Evolutionary conservation across 2,113 vertebrate species (phyloP).

Genomic region (Nannobrachium achirus): DNA sequence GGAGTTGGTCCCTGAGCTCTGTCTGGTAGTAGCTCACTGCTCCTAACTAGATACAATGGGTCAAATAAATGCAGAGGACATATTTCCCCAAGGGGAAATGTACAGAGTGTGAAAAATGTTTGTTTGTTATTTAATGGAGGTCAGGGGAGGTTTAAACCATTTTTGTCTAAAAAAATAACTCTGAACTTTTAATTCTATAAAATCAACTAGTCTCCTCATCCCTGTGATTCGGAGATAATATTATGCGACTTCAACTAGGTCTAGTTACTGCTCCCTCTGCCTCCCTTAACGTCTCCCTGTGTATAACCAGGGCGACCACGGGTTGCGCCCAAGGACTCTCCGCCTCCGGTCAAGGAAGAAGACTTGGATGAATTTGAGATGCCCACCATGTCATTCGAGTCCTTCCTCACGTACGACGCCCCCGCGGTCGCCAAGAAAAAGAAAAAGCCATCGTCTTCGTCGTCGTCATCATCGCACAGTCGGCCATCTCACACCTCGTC

Average conservation of each 20-base stretch:
- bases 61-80: too few relatives aligned
- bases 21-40: too few relatives aligned
- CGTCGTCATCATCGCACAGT: conserved; percentile 53
- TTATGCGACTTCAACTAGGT: neutral
- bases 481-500: conserved; percentile 55
- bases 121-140: too few relatives aligned
- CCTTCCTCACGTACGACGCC: conserved; percentile 95
- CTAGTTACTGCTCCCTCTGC: neutral
- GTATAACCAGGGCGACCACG: conserved; percentile 60
- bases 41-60: too few relatives aligned
- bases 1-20: too few relatives aligned
- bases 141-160: too few relatives aligned
- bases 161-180: too few relatives aligned
- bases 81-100: too few relatives aligned
- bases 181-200: too few relatives aligned
- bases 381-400: conserved; percentile 97
- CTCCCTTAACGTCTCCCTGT: neutral
- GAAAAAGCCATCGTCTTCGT: conserved; percentile 75
- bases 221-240: too few relatives aligned
- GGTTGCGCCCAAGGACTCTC: conserved; percentile 51
- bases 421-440: conserved; percentile 92
- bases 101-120: too few relatives aligned
- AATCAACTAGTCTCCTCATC: too few relatives aligned
- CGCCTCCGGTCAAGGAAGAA: conserved; percentile 66
- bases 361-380: conserved; percentile 83